A percentile compares a stretch with the other conserved stretches of the same genome.
Evolutionary conservation across 2,797 vertebrate species (phyloP).

Genomic region (Sebastes vulpes): DNA sequence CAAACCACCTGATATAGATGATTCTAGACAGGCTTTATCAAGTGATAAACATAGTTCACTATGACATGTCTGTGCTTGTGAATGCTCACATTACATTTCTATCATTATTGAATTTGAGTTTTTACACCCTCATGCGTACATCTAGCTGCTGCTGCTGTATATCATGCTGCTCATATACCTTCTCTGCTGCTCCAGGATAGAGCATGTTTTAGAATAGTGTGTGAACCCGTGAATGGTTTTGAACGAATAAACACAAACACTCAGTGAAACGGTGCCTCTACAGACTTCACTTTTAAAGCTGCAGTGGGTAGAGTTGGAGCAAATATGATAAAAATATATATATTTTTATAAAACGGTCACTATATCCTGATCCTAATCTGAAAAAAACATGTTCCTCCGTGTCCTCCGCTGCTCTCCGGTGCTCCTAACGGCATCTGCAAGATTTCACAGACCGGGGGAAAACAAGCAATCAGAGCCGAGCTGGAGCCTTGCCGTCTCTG

Average conservation of each 20-base stretch:
- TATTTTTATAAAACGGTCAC: too few species aligned
- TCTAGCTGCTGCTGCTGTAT: neutral
- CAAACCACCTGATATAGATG: neutral
- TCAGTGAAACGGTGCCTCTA: neutral
- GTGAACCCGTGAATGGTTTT: neutral
- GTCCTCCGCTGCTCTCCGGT: too few species aligned
- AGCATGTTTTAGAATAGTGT: neutral
- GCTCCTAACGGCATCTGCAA: too few species aligned
- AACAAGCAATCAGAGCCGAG: too few species aligned
- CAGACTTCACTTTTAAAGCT: neutral
- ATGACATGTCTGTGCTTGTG: slow-evolving; percentile 13
- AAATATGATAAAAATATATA: too few species aligned
- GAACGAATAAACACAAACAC: neutral
- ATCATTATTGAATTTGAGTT: neutral
- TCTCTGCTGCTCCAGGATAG: neutral
- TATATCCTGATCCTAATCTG: too few species aligned
- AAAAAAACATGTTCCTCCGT: too few species aligned
- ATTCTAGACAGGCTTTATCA: neutral
- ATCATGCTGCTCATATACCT: neutral
- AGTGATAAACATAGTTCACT: neutral
- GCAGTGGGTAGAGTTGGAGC: too few species aligned
- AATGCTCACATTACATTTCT: slow-evolving; percentile 9
- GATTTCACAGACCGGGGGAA: too few species aligned
- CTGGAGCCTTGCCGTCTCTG: too few species aligned
- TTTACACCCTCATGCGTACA: neutral